Evolutionary conservation across 2,797 vertebrate genomes (phyloP).

Genomic region (Pitangus sulphuratus): DNA sequence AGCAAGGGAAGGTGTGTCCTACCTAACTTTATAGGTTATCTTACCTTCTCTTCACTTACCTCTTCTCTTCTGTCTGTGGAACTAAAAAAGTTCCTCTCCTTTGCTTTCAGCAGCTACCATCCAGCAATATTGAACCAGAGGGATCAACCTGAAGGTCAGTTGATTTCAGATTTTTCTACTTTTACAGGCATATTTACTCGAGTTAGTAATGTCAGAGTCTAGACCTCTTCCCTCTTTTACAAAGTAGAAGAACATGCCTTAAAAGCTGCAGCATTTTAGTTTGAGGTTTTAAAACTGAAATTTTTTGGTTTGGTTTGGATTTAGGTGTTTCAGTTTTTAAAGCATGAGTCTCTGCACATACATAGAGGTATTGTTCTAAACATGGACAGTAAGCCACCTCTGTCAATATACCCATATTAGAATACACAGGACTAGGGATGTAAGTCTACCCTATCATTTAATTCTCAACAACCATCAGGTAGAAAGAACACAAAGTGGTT

Average conservation of each 20-base stretch:
- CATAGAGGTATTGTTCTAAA: neutral
- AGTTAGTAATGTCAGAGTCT: neutral
- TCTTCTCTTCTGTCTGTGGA: neutral
- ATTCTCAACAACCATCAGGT: neutral
- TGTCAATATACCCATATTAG: neutral
- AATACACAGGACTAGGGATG: neutral
- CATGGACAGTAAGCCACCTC: neutral
- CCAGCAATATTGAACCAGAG: neutral
- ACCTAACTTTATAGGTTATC: neutral
- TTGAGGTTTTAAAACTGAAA: neutral
- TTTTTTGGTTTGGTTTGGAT: neutral
- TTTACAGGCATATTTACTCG: neutral
- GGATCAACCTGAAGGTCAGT: neutral
- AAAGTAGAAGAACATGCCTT: neutral
- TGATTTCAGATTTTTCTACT: neutral
- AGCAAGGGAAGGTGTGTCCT: neutral
- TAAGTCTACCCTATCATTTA: neutral
- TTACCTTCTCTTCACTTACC: neutral
- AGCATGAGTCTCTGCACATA: rapidly evolving
- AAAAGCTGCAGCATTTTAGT: neutral
- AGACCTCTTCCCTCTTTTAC: neutral
- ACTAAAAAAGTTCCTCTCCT: neutral
- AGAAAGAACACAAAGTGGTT: neutral
- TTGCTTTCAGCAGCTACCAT: neutral
- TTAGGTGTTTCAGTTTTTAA: neutral